phyloP scores from a whole-genome alignment of 2,797 vertebrate species.

The Scolopax rusticola region DNA sequence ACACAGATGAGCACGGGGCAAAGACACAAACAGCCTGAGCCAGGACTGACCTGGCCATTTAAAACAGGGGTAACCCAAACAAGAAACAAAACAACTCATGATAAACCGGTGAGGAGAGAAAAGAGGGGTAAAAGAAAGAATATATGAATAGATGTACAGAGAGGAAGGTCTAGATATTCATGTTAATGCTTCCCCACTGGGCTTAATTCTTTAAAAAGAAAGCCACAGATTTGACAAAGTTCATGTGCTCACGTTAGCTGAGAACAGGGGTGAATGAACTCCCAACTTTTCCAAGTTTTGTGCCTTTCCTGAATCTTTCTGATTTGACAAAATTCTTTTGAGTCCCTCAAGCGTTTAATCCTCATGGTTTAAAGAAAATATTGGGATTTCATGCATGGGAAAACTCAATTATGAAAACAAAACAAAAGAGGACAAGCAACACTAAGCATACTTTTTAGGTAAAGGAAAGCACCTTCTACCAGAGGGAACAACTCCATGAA shows the following conservation, averaged over 20 bases:
- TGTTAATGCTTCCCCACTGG: neutral
- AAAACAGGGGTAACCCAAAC: neutral
- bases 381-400: conserved; percentile 35
- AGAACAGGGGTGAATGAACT: neutral
- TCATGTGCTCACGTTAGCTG: neutral
- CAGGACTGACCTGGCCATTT: neutral
- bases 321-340: neutral
- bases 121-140: neutral
- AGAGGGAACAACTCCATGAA: neutral
- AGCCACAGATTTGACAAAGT: neutral
- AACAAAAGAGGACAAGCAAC: conserved; percentile 30
- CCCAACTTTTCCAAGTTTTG: neutral
- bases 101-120: neutral
- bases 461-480: neutral
- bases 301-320: neutral
- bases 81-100: neutral
- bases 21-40: neutral
- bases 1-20: neutral
- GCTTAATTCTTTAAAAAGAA: neutral
- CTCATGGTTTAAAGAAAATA: conserved; percentile 14
- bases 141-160: neutral
- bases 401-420: conserved; percentile 42
- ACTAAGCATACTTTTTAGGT: conserved; percentile 14
- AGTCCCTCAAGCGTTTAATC: neutral
- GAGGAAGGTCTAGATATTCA: neutral